Conservation (phyloP, 2,113 vertebrate genomes). For the Chunga burmeisteri region DNA sequence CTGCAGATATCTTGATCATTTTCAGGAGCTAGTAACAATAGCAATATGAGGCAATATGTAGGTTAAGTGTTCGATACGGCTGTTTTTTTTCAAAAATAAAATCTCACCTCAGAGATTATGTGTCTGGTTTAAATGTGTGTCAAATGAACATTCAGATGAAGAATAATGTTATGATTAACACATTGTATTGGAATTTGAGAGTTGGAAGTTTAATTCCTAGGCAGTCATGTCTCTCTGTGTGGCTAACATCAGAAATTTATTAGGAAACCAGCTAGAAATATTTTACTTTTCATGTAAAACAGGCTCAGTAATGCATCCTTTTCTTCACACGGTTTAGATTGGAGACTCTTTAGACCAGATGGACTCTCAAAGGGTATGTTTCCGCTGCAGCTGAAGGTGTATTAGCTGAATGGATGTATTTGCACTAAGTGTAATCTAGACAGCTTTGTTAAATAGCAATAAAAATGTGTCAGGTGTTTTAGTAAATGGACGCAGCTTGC, state of each 20-base stretch:
- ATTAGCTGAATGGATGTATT: not conserved
- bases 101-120: not conserved
- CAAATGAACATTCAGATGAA: not conserved
- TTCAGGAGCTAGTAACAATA: not conserved
- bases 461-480: not conserved
- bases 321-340: not conserved
- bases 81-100: not conserved
- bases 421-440: not conserved
- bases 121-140: not conserved
- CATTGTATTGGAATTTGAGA: not conserved
- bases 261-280: not conserved
- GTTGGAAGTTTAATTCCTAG: slow-evolving; percentile 6
- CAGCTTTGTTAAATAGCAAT: not conserved
- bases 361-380: not conserved
- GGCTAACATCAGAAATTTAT: not conserved
- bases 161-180: not conserved
- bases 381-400: not conserved
- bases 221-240: not conserved
- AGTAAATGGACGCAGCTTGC: not conserved
- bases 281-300: not conserved
- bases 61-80: not conserved
- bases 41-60: not conserved
- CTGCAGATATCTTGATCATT: not conserved
- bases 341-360: not conserved
- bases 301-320: not conserved